Evolutionary conservation across 2,113 vertebrate genomes (phyloP), one percentile per base, ranked within the genome.

Genomic region (Semnornis frantzii): DNA sequence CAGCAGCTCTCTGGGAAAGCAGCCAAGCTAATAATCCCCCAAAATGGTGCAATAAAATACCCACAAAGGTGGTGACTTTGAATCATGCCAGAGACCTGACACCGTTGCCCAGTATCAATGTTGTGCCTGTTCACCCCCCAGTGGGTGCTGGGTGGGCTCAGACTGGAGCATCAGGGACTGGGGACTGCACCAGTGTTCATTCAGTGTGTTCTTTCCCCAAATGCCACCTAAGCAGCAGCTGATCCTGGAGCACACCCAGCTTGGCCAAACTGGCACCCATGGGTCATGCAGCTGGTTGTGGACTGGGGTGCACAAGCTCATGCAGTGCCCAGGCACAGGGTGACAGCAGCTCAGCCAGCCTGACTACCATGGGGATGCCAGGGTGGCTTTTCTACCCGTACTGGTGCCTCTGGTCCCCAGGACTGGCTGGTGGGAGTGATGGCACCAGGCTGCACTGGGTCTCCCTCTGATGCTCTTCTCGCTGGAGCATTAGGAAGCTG

Each of bases 21-120:
- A 6, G 91, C 96, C 95, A 96, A 94, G 91, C 57, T 92, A 71
- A 91, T 92, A 91, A 91, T 94, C 87, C 93, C 96, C 95, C 37
- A 1, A 71, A 94, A 85, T 48, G 85, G 79, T 83, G 91, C 93
- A 37, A 50, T 85, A 89, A 93, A 92, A 85, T 66, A 92, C 72
- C 75, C 68, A 28, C 72, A 30, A 57, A 89, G 57, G 72, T 83
- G 91, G 28, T 1, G 3, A 9, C 65, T 91, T 48, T 87, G 74
- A 87, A 80, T 93, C 60, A 24, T 20, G 20, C 57, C 64, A 31
- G 60, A 82, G 60, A 19, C 39, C 15, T 1, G 3, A 63, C 44
- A 66, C 90, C 72, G 60, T 48, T 25, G 6, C 39, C 46, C 0
- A 0, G 4, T 54, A n/a, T 55, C 2, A 1, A n/a, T 31, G 33